phyloP scores from a whole-genome alignment of 2,113 vertebrate genomes.

The Muntiacus muntjak region DNA sequence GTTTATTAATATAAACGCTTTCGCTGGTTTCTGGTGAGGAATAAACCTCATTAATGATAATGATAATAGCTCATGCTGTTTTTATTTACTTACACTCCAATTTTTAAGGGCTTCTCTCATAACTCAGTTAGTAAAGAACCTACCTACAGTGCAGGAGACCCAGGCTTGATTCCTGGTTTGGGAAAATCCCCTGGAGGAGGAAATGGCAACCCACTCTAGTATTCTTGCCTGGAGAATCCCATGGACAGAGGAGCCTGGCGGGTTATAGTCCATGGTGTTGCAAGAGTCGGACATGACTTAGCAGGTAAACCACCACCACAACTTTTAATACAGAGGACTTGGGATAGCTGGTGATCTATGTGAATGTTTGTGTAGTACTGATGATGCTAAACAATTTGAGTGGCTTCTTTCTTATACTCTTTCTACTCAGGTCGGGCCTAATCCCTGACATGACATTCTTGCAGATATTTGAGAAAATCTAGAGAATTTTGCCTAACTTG shows the following conservation, averaged over 20 bases:
- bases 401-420: neutral
- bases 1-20: neutral
- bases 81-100: neutral
- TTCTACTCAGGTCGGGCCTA: neutral
- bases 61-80: neutral
- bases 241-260: neutral
- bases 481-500: neutral
- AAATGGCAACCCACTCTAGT: neutral
- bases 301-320: neutral
- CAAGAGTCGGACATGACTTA: neutral
- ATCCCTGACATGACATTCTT: neutral
- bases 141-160: neutral
- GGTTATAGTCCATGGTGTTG: neutral
- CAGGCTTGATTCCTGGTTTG: neutral
- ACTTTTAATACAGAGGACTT: neutral
- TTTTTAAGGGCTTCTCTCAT: neutral
- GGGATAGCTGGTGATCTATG: neutral
- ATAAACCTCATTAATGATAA: neutral
- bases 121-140: neutral
- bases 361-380: rapidly evolving
- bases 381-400: neutral
- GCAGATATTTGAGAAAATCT: neutral
- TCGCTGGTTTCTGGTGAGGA: neutral
- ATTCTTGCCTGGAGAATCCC: neutral
- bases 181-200: neutral